Conservation (phyloP, 2,113 vertebrate species). For the Poeciliopsis retropinna region DNA sequence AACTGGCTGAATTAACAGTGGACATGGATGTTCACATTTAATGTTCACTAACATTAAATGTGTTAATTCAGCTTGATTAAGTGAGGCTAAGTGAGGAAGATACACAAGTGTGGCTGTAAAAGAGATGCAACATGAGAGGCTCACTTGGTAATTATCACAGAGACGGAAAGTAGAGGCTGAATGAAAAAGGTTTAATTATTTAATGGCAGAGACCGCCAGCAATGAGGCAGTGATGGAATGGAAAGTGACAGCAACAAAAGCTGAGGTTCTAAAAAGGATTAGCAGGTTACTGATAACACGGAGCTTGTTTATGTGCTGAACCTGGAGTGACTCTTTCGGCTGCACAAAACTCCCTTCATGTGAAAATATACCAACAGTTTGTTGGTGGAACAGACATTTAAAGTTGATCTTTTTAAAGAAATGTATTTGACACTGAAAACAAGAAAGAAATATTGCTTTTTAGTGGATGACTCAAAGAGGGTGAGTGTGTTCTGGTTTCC, state of each 20-base stretch:
- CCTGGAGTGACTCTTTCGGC: not conserved
- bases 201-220: not conserved
- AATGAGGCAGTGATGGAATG: slow-evolving; percentile 6
- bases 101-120: not conserved
- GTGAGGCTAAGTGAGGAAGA: not conserved
- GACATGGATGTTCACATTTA: no score
- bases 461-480: not conserved
- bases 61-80: not conserved
- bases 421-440: not conserved
- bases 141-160: not conserved
- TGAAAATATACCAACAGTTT: not conserved
- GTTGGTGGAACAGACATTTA: not conserved
- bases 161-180: not conserved
- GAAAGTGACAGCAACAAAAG: slow-evolving; percentile 39
- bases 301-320: slow-evolving; percentile 26
- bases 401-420: not conserved
- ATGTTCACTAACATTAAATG: no score
- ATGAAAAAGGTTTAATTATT: slow-evolving; percentile 3
- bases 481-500: not conserved
- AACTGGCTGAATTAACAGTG: not conserved
- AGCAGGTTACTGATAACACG: slow-evolving; percentile 35
- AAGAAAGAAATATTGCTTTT: not conserved
- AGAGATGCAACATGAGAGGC: not conserved
- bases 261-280: slow-evolving; percentile 36
- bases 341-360: not conserved